Evolutionary conservation across 2,797 vertebrate species (phyloP).

Genomic region (Macropodus opercularis): DNA sequence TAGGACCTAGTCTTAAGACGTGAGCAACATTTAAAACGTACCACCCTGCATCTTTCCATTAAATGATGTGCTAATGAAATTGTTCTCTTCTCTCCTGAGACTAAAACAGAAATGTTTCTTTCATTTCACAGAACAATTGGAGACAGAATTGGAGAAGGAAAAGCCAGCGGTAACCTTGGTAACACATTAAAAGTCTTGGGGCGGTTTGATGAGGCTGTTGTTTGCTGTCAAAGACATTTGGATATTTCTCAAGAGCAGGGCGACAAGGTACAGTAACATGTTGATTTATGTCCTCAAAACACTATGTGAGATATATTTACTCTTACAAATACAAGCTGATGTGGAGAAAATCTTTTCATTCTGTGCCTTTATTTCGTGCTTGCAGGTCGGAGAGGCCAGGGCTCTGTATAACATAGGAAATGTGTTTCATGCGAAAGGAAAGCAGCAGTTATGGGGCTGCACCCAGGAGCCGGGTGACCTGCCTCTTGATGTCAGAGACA

Average conservation of each 20-base stretch:
- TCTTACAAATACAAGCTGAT: not conserved
- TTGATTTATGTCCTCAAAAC: not conserved
- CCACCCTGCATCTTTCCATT: slow-evolving; percentile 16
- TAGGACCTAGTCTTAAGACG: slow-evolving; percentile 21
- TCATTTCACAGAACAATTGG: slow-evolving; percentile 88
- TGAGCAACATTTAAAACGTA: slow-evolving; percentile 41
- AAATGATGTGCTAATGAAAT: slow-evolving; percentile 3
- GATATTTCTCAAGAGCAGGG: slow-evolving; percentile 95
- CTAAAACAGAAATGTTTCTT: slow-evolving; percentile 1
- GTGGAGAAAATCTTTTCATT: not conserved
- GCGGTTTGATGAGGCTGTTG: slow-evolving; percentile 92
- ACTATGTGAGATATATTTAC: not conserved
- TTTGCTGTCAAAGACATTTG: slow-evolving; percentile 96
- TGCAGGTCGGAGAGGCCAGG: slow-evolving; percentile 93
- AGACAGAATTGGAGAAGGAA: slow-evolving; percentile 94
- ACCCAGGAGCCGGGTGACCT: slow-evolving; percentile 90
- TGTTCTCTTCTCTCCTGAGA: not conserved
- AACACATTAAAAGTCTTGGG: slow-evolving; percentile 95
- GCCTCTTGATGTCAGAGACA: slow-evolving; percentile 87
- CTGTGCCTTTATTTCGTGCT: slow-evolving; percentile 2
- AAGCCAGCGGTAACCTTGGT: slow-evolving; percentile 96
- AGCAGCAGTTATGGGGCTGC: slow-evolving; percentile 90
- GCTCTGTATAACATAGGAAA: slow-evolving; percentile 97
- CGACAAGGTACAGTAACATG: slow-evolving; percentile 87
- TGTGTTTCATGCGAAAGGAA: slow-evolving; percentile 95